Evolutionary conservation across 2,888 invertebrate species (phyloP), one percentile per base, ranked within the genome.

Genomic region (Conops quadrifasciatus): DNA sequence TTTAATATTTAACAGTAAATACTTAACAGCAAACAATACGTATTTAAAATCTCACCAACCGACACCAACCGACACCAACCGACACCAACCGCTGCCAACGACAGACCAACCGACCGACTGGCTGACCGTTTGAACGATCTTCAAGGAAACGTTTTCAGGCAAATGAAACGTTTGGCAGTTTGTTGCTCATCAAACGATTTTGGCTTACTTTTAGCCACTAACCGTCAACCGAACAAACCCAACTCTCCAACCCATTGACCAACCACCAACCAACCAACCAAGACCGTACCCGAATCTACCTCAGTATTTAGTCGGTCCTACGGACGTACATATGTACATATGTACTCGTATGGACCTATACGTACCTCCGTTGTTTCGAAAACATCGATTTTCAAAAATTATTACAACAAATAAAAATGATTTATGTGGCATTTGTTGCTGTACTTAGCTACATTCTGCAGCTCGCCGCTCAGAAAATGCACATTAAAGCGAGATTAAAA

Each of bases 331-430:
- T 9, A 4, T 36, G 36, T n/a, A n/a, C n/a, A n/a, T n/a, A n/a
- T n/a, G n/a, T 45, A 49, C 49, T 5, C n/a, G 19, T 16, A 5
- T 5, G 1, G 49, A 19, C 49, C 5, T 19, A 4, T 49, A 3
- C 16, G 9, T 1, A 15, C 26, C 3, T 24, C 5, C 26, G 26
- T 5, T 15, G 16, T 28, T 28, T 28, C 58, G 26, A 58, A 58
- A 58, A 58, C 26, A 58, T 58, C 26, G 58, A 58, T 58, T 28
- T 60, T 43, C 24, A 9, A 65, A 65, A 65, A 65, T 65, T 65
- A 51, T 65, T 65, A 36, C 67, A 26, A 67, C 56, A 68, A 68
- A 68, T 68, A 60, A 68, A 68, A 68, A 60, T 68, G 68, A 68
- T 68, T 60, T 68, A 68, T 60, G 60, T 26, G 51, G 28, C 51